Evolutionary conservation across 2,797 vertebrate genomes (phyloP), one percentile per base, ranked within the genome.

Genomic region (Tiaroga cobitis): DNA sequence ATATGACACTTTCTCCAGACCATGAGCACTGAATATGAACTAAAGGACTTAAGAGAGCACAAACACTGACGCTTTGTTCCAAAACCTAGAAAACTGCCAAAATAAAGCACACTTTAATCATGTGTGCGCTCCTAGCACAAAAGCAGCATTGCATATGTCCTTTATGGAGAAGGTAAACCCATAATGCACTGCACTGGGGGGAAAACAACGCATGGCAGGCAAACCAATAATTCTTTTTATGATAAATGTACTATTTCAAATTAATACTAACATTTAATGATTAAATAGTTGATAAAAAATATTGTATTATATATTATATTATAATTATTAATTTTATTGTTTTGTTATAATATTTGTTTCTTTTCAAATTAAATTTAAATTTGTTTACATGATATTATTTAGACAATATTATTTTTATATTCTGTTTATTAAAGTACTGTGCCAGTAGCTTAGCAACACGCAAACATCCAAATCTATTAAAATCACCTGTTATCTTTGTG

Each of bases 1-100:
- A 94, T 93, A 92, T 92, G 88, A 92, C 92, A 93, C 90, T 92
- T 93, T 86, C 93, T 93, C 91, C 92, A 92, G 91, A 92, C 90
- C 89, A 84, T 80, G 91, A 89, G 88, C 89, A 65, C 46, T 68
- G 81, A 88, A 87, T 89, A 72, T 61, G 49, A 61, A 51, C 54
- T 70, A 74, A 43, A 49, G 26, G 39, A 63, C 49, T 39, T 54
- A 49, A 32, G 80, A 67, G 41, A 67, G 5, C n/a, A 43, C n/a
- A 79, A 32, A 79, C 46, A 65, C 70, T 65, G 43, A 63, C 49
- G 41, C 56, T 75, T 24, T 74, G 56, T 75, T 83, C 8, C 21
- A 63, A 63, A 83, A 65, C 41, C 26, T 15, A 41, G 56, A 11
- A 37, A 61, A 9, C 56, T 78, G 8, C 54, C 9, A n/a, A 77